Evolutionary conservation across 2,113 vertebrate species (phyloP), one percentile per base, ranked within the genome.

Genomic region (Saguinus imperator): DNA sequence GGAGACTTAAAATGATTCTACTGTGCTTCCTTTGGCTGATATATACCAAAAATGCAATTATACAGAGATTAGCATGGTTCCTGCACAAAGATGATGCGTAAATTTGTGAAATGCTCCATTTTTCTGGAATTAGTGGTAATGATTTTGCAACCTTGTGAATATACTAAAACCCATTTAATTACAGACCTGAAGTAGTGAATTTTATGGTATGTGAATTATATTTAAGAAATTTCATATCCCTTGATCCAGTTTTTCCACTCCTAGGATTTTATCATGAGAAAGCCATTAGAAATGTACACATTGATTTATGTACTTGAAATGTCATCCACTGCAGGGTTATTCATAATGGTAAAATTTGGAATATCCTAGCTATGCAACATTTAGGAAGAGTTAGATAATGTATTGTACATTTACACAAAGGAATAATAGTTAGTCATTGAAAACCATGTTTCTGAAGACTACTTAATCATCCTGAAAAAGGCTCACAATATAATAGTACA

Each of bases 41-140:
- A 52, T 81, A 94, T 55, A 89, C 84, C 81, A 70, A 97, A 84
- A 92, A 14, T 85, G n/a, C 61, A 94, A 94, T 35, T 25, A 82
- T 90, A 70, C 17, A 48, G 85, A 92, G 27, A 82, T 94, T 92
- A 89, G 45, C 48, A 76, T 58, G 52, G 48, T 17, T 27, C 35
- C 29, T 50, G 16, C 16, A 92, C 11, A 82, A 82, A 13, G 8
- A 73, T 85, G 35, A 82, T 58, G 86, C 27, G n/a, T 40, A 93
- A 82, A 90, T 80, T 87, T 81, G n/a, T 92, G 68, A 95, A 64
- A 52, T 17, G 2, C 11, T 80, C 14, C 37, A 14, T 80, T 43
- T 23, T 82, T 23, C 83, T 76, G 80, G 79, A 94, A 89, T 89
- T 61, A 88, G 55, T 48, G 79, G 37, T 88, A 77, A 55, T 80